These are phyloP conservation scores for Ennomos erosarius DNA, from an alignment of 2,888 invertebrate genomes.

Conservation along the genomic window DNA sequence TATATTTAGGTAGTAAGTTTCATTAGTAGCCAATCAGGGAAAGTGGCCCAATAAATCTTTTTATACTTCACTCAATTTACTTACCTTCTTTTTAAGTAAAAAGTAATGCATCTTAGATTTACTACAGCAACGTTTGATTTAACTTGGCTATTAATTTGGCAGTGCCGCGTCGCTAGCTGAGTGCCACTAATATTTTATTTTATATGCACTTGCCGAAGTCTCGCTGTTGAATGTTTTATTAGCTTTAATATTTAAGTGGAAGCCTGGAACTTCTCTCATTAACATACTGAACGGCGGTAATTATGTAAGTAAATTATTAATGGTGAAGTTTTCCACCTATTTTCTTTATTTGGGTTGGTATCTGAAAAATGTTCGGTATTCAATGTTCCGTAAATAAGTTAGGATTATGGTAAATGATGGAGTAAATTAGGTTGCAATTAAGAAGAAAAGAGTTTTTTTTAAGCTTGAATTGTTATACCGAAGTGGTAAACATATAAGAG, in stretches of 20 bases:
- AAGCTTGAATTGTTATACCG: no score
- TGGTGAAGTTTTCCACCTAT: conserved; percentile 34
- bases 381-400: conserved; percentile 17
- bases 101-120: not conserved
- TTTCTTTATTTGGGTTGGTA: conserved; percentile 30
- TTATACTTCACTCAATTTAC: no score
- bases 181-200: conserved; percentile 47
- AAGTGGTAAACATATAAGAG: no score
- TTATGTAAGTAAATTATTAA: conserved; percentile 39
- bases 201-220: conserved; percentile 50
- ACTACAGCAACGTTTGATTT: not conserved
- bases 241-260: conserved; percentile 43
- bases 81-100: no score
- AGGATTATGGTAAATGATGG: conserved; percentile 17
- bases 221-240: conserved; percentile 41
- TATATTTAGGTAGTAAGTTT: no score
- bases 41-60: no score
- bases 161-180: conserved; percentile 41
- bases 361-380: conserved; percentile 23
- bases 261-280: conserved; percentile 38
- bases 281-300: conserved; percentile 38
- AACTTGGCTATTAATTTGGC: conserved; percentile 60
- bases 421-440: not conserved
- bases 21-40: no score
- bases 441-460: no score